Percentiles rank a stretch among this genome's conserved stretches.
Conservation (phyloP, 2,888 invertebrate genomes). For the Mimachlamys varia region DNA sequence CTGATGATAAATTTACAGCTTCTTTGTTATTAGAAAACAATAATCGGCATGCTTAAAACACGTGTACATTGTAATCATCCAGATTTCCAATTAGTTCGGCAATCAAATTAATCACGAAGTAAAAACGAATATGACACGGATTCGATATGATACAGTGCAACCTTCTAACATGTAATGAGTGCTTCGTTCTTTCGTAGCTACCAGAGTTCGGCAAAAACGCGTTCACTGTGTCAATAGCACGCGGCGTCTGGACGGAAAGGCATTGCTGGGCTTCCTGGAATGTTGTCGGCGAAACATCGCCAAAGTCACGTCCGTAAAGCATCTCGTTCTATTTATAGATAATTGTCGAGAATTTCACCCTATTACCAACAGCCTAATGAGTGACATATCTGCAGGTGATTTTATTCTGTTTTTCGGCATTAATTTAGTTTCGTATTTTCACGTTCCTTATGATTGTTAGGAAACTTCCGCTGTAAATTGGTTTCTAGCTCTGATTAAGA, state of each 20-base stretch:
- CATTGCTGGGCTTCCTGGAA: not conserved
- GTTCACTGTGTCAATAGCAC: not conserved
- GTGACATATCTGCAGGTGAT: not conserved
- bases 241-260: slow-evolving; percentile 5
- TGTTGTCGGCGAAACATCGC: not conserved
- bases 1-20: too few species aligned
- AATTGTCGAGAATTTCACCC: not conserved
- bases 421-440: not conserved
- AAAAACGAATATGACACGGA: too few species aligned
- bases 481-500: too few species aligned
- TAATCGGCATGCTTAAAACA: too few species aligned
- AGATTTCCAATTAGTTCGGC: too few species aligned
- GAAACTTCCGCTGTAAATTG: too few species aligned
- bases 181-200: not conserved
- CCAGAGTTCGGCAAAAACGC: not conserved
- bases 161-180: too few species aligned
- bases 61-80: too few species aligned
- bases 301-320: not conserved
- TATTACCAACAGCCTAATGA: not conserved
- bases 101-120: too few species aligned
- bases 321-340: not conserved
- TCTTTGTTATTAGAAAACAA: too few species aligned
- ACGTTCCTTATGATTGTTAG: not conserved
- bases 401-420: not conserved
- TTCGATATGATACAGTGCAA: too few species aligned